Conservation (phyloP, 2,888 invertebrate genomes). For the Chloroclysta siterata region DNA sequence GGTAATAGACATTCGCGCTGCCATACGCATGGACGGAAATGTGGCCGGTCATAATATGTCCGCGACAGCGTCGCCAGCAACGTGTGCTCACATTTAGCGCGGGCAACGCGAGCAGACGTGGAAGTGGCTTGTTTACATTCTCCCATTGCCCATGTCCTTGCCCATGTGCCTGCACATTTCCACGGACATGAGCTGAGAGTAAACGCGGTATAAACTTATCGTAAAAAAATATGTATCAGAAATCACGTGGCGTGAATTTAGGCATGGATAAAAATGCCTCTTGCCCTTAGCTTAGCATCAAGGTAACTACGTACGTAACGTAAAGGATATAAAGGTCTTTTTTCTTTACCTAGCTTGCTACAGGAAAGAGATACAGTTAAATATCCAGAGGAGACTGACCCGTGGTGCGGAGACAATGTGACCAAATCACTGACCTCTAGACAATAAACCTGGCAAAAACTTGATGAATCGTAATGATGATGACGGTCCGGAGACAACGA, state of each 20-base stretch:
- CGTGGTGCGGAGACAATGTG: constrained; percentile 34
- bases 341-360: background rate
- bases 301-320: background rate
- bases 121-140: too few species aligned
- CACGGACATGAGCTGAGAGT: too few species aligned
- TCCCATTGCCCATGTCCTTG: too few species aligned
- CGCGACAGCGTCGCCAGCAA: too few species aligned
- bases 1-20: too few species aligned
- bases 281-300: background rate
- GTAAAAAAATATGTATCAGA: background rate
- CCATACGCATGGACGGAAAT: too few species aligned
- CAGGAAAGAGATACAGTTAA: constrained; percentile 1
- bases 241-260: background rate
- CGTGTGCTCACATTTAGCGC: too few species aligned
- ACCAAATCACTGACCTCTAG: constrained; percentile 43
- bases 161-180: too few species aligned
- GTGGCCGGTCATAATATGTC: too few species aligned
- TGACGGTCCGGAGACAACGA: constrained; percentile 40
- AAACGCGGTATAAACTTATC: too few species aligned
- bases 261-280: background rate
- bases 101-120: too few species aligned
- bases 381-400: constrained; percentile 23
- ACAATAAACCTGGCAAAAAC: constrained; percentile 52
- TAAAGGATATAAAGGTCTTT: background rate
- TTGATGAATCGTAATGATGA: constrained; percentile 41